phyloP scores from a whole-genome alignment of 2,888 invertebrate genomes.

The Synergus laeviventris region DNA sequence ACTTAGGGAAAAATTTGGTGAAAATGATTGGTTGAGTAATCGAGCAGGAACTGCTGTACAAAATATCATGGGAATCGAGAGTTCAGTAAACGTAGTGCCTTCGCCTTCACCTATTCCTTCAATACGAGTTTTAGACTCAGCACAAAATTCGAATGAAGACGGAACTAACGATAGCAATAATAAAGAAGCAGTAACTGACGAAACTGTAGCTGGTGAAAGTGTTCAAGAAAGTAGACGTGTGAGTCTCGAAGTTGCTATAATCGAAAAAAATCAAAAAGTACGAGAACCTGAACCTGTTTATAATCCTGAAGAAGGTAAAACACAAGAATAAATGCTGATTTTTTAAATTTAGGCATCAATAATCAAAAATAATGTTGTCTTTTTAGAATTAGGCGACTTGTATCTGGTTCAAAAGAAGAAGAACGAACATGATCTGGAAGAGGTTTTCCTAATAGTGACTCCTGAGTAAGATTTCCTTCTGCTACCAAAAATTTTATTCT shows the following conservation, averaged over 20 bases:
- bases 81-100: background rate
- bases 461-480: conserved; percentile 63
- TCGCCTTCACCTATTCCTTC: conserved; percentile 28
- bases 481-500: background rate
- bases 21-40: conserved; percentile 79
- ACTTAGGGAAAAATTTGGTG: conserved; percentile 79
- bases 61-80: conserved; percentile 77
- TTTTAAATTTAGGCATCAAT: background rate
- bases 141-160: conserved; percentile 35
- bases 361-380: background rate
- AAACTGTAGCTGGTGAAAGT: conserved; percentile 40
- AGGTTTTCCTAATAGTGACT: conserved; percentile 77
- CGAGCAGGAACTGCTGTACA: conserved; percentile 78
- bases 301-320: conserved; percentile 67
- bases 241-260: conserved; percentile 4
- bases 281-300: conserved; percentile 60
- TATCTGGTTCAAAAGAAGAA: conserved; percentile 74
- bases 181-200: conserved; percentile 42
- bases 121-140: conserved; percentile 33
- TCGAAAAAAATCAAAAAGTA: conserved; percentile 54
- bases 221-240: conserved; percentile 18
- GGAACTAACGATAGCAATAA: conserved; percentile 19
- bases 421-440: conserved; percentile 69
- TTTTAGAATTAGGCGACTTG: conserved; percentile 67
- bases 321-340: background rate